Base-by-base conservation (phyloP, 2,888 invertebrate species). In the Melanostoma mellinum region DNA sequence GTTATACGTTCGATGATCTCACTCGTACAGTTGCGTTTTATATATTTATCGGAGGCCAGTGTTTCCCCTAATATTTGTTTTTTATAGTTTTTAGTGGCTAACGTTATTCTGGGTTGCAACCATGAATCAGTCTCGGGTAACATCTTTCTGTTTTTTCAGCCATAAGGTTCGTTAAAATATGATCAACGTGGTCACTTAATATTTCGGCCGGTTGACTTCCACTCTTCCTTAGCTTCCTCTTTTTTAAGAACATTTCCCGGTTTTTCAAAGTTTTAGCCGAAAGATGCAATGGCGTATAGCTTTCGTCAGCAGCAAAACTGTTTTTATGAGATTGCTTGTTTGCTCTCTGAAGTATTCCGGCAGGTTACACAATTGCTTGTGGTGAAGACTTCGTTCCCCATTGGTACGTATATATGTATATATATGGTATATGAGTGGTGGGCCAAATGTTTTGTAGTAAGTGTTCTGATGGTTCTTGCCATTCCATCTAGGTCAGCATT, bases 191-290 rank as follows among this genome's bases (percentile, higher is more conserved):
- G 3, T 6, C 3, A 6, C 36, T 10, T 6, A 10, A 3, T 8
- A 36, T 35, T 53, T 53, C 35, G 3, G n/a, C 2, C 10, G 53
- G 53, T 58, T 30, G 30, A 9, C 42, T 58, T 58, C 58, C 58
- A 58, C 3, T 32, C n/a, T 42, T 2, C 20, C 9, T 42, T 30
- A 9, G 32, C 4, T 3, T 58, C 42, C 5, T 58, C 58, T 42
- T 32, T 42, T 32, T 32, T 42, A 33, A 9, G n/a, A n/a, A 58
- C 58, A 4, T 58, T 58, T 1, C 5, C 5, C 2, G 40, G 38
- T 9, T 2, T 9, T 10, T 5, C 4, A 3, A 56, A 32, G 3
- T 36, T 20, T 20, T 8, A 5, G 2, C 6, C 40, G 30, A 38
- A 9, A 56, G 9, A 20, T 55, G 36, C 3, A 56, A 30, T 3